A percentile compares a stretch with the other conserved stretches of the same genome.
phyloP scores from a whole-genome alignment of 2,888 invertebrate species.

The Drosophila tanythrix region DNA sequence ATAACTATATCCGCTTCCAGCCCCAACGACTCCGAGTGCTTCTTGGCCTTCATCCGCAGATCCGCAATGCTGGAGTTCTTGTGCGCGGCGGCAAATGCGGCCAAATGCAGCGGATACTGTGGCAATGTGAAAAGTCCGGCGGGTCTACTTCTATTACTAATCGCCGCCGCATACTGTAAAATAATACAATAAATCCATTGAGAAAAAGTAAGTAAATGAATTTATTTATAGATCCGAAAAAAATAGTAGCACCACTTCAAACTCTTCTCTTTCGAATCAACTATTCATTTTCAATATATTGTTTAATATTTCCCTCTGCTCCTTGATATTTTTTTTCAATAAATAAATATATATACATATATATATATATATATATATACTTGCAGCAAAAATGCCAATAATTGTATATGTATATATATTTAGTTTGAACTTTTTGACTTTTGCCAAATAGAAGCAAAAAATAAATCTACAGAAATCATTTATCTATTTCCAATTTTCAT shows the following conservation, averaged over 20 bases:
- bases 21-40: conserved; percentile 95
- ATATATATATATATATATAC: too few species aligned
- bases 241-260: neutral
- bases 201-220: too few species aligned
- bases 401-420: too few species aligned
- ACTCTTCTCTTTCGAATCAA: neutral
- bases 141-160: conserved; percentile 86
- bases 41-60: conserved; percentile 95
- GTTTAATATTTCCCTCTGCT: neutral
- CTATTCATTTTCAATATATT: neutral
- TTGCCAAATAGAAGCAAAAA: neutral
- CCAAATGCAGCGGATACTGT: conserved; percentile 90
- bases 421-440: neutral
- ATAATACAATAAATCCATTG: neutral
- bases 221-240: too few species aligned
- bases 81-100: conserved; percentile 92
- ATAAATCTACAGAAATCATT: neutral
- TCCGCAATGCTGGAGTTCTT: conserved; percentile 97
- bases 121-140: conserved; percentile 88
- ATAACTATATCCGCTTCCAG: conserved; percentile 76
- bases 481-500: neutral
- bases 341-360: neutral
- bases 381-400: too few species aligned
- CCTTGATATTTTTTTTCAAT: too few species aligned
- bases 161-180: conserved; percentile 87